These are phyloP conservation scores for Ichneumoninae sp. DNA, from an alignment of 2,888 invertebrate species.

Conservation along the genomic window DNA sequence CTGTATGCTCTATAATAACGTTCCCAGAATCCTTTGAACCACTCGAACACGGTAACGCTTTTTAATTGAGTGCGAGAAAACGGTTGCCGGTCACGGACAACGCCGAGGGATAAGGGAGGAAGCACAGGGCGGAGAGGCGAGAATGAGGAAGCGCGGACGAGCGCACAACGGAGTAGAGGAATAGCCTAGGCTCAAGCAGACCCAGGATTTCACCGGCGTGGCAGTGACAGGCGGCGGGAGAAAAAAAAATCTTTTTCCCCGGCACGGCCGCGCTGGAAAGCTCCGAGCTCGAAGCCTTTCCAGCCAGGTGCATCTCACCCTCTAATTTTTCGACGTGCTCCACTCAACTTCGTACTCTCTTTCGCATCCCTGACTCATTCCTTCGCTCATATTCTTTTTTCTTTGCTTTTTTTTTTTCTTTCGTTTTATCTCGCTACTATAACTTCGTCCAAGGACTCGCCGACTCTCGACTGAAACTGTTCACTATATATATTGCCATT, in stretches of 20 bases:
- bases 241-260: slow-evolving; percentile 20
- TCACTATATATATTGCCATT: background rate
- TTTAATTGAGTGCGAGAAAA: slow-evolving; percentile 52
- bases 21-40: slow-evolving; percentile 31
- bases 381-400: slow-evolving; percentile 17
- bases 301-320: slow-evolving; percentile 29
- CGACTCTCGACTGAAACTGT: slow-evolving; percentile 11
- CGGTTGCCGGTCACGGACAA: slow-evolving; percentile 17
- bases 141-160: slow-evolving; percentile 5
- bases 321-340: slow-evolving; percentile 46
- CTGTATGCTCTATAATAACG: slow-evolving; percentile 2
- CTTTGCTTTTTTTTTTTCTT: slow-evolving; percentile 1
- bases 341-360: slow-evolving; percentile 3
- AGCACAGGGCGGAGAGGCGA: background rate
- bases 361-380: slow-evolving; percentile 32
- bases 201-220: slow-evolving; percentile 19
- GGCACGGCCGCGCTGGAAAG: background rate
- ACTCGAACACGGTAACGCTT: slow-evolving; percentile 44
- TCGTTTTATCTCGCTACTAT: background rate
- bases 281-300: slow-evolving; percentile 32
- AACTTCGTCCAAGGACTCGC: slow-evolving; percentile 14
- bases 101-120: background rate
- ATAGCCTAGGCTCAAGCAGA: slow-evolving; percentile 31
- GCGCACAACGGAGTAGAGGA: background rate
- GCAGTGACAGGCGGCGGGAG: slow-evolving; percentile 6